Evolutionary conservation across 2,113 vertebrate genomes (phyloP), one percentile per base, ranked within the genome.

Genomic region (Sciurus niger): DNA sequence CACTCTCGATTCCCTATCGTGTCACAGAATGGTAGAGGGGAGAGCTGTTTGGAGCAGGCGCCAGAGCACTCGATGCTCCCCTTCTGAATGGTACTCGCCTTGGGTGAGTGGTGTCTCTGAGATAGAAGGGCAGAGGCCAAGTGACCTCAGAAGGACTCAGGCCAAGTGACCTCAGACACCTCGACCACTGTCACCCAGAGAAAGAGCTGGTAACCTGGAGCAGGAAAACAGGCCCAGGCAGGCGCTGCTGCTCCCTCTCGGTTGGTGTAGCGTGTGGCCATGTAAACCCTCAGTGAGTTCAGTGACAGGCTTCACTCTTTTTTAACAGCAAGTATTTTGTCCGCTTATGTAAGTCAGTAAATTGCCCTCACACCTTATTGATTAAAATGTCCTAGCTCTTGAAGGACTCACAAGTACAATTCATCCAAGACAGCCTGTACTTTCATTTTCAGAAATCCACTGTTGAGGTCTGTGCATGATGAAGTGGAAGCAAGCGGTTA

Each of bases 361-460:
- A 97, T 98, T 97, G 68, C 37, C 67, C 87, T 97, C 94, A 51
- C 9, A 88, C 84, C 95, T 98, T 98, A 98, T 97, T 97, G 94
- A 97, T 98, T 97, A 98, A 98, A 98, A 97, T 97, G 63, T 94
- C 24, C 96, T 89, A 96, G 78, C 80, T 91, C 91, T 97, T 97
- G 92, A 95, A 98, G 93, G 93, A 96, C 85, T 96, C 94, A 79
- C 60, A 96, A 97, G 58, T 93, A 28, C 93, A 88, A 89, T 97
- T 43, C 82, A 65, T 97, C 24, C 83, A 53, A 89, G 93, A 80
- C 88, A 94, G 83, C 43, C 79, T 97, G 40, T 79, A 48, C 96
- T 97, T 97, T 97, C 9, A 20, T 96, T 90, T 95, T 94, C 60
- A 53, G 88, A 85, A 37, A 97, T 77, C 89, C 11, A 92, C 55